phyloP scores from a whole-genome alignment of 2,797 vertebrate species.

The Philypnodon macrostomus region DNA sequence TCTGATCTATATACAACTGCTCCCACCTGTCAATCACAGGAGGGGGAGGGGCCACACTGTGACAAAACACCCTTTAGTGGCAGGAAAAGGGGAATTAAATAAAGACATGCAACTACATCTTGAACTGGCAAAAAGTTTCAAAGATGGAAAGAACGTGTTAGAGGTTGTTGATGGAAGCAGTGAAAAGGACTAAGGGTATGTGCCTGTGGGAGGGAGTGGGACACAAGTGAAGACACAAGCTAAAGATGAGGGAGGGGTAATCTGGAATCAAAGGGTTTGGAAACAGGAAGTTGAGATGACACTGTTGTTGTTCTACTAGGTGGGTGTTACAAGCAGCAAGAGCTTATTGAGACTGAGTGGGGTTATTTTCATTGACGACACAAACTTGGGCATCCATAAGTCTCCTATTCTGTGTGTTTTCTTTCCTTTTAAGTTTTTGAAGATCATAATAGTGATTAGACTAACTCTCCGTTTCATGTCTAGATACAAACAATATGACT shows the following conservation, averaged over 20 bases:
- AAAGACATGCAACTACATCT: conserved; percentile 38
- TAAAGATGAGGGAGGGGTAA: conserved; percentile 54
- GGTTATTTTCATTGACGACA: neutral
- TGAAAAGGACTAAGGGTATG: conserved; percentile 42
- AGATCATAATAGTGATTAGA: too few species aligned
- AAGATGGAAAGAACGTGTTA: conserved; percentile 33
- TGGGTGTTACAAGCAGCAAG: neutral
- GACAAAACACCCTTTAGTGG: conserved; percentile 33
- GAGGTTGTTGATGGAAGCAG: conserved; percentile 31
- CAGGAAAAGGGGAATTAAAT: conserved; percentile 33
- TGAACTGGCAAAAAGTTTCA: conserved; percentile 40
- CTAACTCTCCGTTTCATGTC: too few species aligned
- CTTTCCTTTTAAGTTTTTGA: too few species aligned
- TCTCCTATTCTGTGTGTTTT: too few species aligned
- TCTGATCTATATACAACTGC: conserved; percentile 88
- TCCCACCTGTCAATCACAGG: conserved; percentile 84
- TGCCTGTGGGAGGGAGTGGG: conserved; percentile 48
- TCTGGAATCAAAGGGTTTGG: conserved; percentile 32
- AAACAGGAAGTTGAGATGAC: conserved; percentile 9
- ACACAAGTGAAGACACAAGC: conserved; percentile 15
- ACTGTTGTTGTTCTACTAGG: neutral
- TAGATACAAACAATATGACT: too few species aligned
- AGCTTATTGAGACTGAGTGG: neutral
- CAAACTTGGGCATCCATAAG: neutral
- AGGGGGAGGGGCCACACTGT: conserved; percentile 75